A percentile compares a stretch with the other conserved stretches of the same genome.
Conservation (phyloP, 2,888 invertebrate genomes). For the Beris chalybata region DNA sequence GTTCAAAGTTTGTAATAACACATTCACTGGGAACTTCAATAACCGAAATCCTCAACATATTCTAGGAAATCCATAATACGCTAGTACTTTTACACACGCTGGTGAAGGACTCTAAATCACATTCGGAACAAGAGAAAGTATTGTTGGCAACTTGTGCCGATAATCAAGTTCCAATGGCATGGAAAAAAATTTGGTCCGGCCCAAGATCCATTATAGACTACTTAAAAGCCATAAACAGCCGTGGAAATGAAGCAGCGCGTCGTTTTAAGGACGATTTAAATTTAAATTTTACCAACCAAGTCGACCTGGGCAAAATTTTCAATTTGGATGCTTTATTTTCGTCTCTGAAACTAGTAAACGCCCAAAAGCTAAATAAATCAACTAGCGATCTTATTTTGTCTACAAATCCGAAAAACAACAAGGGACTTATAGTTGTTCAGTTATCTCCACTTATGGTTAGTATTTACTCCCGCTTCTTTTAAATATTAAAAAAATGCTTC, state of each 20-base stretch:
- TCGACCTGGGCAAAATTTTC: slow-evolving; percentile 50
- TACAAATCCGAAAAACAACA: background rate
- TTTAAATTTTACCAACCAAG: slow-evolving; percentile 46
- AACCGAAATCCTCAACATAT: background rate
- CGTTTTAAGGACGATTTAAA: slow-evolving; percentile 47
- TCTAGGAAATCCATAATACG: slow-evolving; percentile 49
- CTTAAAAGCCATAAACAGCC: slow-evolving; percentile 49
- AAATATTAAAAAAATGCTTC: background rate
- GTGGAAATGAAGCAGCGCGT: slow-evolving; percentile 49
- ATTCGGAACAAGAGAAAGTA: slow-evolving; percentile 41
- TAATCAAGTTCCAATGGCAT: slow-evolving; percentile 50
- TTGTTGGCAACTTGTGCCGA: slow-evolving; percentile 47
- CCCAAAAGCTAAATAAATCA: slow-evolving; percentile 47
- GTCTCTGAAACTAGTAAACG: slow-evolving; percentile 50
- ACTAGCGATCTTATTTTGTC: slow-evolving; percentile 47
- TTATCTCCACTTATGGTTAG: slow-evolving; percentile 50
- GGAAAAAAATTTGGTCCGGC: slow-evolving; percentile 53
- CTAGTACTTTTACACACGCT: slow-evolving; percentile 47
- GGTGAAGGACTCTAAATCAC: slow-evolving; percentile 44
- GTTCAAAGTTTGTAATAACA: slow-evolving; percentile 41
- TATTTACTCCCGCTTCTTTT: background rate
- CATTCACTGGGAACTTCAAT: background rate
- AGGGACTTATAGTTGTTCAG: slow-evolving; percentile 41
- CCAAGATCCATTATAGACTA: slow-evolving; percentile 51
- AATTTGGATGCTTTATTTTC: slow-evolving; percentile 53